Conservation (phyloP, 2,888 invertebrate genomes). For the Zaprionus bogoriensis region DNA sequence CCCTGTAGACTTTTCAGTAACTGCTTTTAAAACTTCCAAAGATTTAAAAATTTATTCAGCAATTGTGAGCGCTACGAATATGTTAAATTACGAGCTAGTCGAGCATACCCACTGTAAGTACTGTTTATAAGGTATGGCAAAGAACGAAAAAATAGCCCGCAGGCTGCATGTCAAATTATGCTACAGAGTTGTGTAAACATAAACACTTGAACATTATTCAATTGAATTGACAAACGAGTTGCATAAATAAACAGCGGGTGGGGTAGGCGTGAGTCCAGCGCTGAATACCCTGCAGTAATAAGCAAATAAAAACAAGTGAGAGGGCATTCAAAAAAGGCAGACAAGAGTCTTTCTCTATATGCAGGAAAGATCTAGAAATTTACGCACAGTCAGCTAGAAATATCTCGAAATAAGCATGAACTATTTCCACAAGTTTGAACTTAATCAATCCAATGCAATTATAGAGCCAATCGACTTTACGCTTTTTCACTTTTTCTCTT, state of each 20-base stretch:
- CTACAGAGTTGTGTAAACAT: constrained; percentile 34
- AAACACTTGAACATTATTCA: constrained; percentile 25
- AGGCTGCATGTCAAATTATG: constrained; percentile 44
- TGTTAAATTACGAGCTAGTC: too few species aligned
- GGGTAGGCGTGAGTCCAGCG: not conserved
- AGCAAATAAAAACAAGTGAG: too few species aligned
- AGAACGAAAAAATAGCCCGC: constrained; percentile 19
- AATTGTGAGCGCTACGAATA: too few species aligned
- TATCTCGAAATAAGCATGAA: too few species aligned
- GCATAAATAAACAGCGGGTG: not conserved
- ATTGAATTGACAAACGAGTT: constrained; percentile 13
- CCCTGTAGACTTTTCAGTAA: not conserved
- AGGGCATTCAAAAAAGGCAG: too few species aligned
- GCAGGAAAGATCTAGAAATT: too few species aligned
- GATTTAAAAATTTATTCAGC: too few species aligned
- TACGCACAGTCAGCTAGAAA: too few species aligned
- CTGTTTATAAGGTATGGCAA: constrained; percentile 5
- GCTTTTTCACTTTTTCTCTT: not conserved
- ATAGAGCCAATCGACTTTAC: not conserved
- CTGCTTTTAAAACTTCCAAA: too few species aligned
- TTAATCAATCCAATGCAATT: not conserved
- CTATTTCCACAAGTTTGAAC: too few species aligned
- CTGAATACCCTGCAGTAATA: constrained; percentile 2
- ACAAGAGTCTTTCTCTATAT: too few species aligned
- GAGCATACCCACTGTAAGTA: not conserved